Evolutionary conservation across 2,113 vertebrate genomes (phyloP).

Genomic region (Pelodiscus sinensis): DNA sequence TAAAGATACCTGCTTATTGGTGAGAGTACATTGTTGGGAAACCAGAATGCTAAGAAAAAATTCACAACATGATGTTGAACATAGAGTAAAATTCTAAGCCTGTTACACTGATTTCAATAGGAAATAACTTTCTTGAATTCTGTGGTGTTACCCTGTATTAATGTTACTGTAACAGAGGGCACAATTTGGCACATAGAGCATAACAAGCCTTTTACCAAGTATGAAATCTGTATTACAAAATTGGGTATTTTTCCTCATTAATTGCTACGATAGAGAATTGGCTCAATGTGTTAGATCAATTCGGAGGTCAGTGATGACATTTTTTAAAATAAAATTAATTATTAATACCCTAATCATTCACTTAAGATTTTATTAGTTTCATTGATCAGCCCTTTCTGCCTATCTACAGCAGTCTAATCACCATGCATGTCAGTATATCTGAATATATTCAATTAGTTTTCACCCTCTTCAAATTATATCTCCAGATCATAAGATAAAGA

Average conservation of each 20-base stretch:
- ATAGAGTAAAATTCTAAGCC: not conserved
- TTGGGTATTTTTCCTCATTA: not conserved
- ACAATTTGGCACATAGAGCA: not conserved
- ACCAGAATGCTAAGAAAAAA: rapidly evolving
- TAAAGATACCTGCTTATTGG: not conserved
- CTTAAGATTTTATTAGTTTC: slow-evolving; percentile 54
- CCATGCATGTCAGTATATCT: slow-evolving; percentile 21
- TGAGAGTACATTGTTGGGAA: not conserved
- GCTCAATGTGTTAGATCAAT: slow-evolving; percentile 48
- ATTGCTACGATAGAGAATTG: slow-evolving; percentile 27
- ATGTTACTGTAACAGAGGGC: not conserved
- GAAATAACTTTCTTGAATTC: not conserved
- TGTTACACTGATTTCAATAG: not conserved
- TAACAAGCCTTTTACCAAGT: not conserved
- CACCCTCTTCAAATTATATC: not conserved
- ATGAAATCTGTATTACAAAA: not conserved
- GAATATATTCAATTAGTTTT: slow-evolving; percentile 46
- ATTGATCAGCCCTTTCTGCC: slow-evolving; percentile 69
- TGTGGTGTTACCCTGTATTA: not conserved
- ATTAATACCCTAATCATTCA: slow-evolving; percentile 68
- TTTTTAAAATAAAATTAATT: slow-evolving; percentile 67
- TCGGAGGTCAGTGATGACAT: slow-evolving; percentile 31
- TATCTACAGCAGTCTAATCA: slow-evolving; percentile 43
- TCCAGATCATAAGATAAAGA: slow-evolving; percentile 36
- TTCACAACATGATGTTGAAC: not conserved